Conservation (phyloP, 2,888 invertebrate species). For the Apodemia zela region DNA sequence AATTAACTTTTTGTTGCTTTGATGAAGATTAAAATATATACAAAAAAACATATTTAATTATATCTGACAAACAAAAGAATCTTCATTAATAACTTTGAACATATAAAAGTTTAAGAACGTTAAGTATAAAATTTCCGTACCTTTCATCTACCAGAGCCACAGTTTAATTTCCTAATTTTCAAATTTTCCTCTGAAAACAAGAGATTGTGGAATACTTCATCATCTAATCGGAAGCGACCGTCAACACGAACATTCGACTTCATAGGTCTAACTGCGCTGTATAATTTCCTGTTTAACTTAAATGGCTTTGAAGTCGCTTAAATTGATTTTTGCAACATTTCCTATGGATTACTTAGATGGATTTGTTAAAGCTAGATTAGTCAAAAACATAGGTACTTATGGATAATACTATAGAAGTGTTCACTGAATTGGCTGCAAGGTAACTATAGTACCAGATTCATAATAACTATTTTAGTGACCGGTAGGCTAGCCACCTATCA, state of each 20-base stretch:
- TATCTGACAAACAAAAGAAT: neutral
- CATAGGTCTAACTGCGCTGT: slow-evolving; percentile 56
- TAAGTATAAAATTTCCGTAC: slow-evolving; percentile 45
- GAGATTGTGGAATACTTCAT: slow-evolving; percentile 63
- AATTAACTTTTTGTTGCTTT: too few relatives aligned
- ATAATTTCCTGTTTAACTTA: slow-evolving; percentile 72
- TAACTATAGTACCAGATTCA: too few relatives aligned
- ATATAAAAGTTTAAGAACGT: slow-evolving; percentile 11
- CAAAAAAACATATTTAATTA: neutral
- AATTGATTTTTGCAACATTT: slow-evolving; percentile 49
- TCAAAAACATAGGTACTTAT: neutral
- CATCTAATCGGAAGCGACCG: slow-evolving; percentile 72
- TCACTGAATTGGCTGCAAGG: too few relatives aligned
- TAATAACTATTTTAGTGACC: too few relatives aligned
- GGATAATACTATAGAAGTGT: too few relatives aligned
- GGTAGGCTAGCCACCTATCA: too few relatives aligned
- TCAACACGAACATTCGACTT: slow-evolving; percentile 57
- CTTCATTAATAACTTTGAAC: neutral
- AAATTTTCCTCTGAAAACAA: slow-evolving; percentile 60
- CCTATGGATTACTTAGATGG: slow-evolving; percentile 21
- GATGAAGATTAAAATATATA: neutral
- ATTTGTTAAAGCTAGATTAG: neutral
- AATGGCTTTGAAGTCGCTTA: slow-evolving; percentile 62
- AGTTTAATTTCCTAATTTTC: slow-evolving; percentile 77
- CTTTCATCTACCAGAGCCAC: slow-evolving; percentile 57